Percentiles rank a stretch among this genome's conserved stretches.
Conservation (phyloP, 2,888 invertebrate genomes). For the Trilocha varians region DNA sequence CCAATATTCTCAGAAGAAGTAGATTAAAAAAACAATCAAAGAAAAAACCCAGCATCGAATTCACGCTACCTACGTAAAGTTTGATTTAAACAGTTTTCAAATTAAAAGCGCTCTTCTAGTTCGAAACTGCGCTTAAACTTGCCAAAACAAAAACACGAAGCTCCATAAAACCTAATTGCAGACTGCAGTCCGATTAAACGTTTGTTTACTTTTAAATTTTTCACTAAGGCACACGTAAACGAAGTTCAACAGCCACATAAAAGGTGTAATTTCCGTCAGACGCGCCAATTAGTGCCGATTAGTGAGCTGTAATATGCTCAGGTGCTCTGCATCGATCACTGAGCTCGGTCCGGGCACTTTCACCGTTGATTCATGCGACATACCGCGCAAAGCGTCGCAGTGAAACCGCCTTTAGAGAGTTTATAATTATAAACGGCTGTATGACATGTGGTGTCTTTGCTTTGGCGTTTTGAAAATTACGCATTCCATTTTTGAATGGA, state of each 20-base stretch:
- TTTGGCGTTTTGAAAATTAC: background rate
- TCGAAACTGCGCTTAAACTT: too few species aligned
- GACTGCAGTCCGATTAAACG: too few species aligned
- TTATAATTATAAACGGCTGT: background rate
- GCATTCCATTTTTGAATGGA: background rate
- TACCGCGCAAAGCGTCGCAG: conserved; percentile 6
- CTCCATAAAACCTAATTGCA: too few species aligned
- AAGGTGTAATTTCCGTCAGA: background rate
- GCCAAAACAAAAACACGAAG: too few species aligned
- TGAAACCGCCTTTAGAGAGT: conserved; percentile 11
- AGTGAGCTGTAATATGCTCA: conserved; percentile 20
- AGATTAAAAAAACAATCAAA: too few species aligned
- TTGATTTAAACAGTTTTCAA: too few species aligned
- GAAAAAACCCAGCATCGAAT: too few species aligned
- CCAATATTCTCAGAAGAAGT: too few species aligned
- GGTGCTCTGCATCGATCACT: background rate
- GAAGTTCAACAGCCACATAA: background rate
- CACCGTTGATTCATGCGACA: conserved; percentile 12
- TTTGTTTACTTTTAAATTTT: too few species aligned
- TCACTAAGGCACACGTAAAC: too few species aligned
- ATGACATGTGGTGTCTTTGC: background rate
- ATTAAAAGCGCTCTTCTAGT: too few species aligned
- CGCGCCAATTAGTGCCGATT: conserved; percentile 18
- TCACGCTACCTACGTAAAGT: too few species aligned
- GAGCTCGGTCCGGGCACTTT: conserved; percentile 8